phyloP scores from a whole-genome alignment of 1,140 invertebrate genomes.

The Pogonus chalceus region DNA sequence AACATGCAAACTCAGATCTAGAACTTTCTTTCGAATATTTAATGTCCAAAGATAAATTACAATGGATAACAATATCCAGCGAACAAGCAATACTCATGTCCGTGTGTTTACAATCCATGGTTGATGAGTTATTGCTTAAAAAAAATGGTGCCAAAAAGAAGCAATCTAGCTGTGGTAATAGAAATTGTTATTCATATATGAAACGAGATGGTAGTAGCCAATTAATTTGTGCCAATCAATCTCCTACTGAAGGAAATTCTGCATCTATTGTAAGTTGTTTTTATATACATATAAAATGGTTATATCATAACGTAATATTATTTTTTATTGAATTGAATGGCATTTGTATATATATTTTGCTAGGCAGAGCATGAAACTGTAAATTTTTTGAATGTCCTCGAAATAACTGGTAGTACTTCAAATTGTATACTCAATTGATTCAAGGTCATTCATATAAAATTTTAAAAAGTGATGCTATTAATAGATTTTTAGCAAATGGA shows the following conservation, averaged over 20 bases:
- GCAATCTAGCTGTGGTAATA: slow-evolving; percentile 24
- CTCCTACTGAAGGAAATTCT: background rate
- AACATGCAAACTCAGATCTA: slow-evolving; percentile 34
- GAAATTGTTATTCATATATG: slow-evolving; percentile 38
- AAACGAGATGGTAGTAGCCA: slow-evolving; percentile 44
- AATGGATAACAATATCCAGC: slow-evolving; percentile 86
- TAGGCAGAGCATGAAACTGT: too few relatives aligned
- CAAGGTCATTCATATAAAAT: too few relatives aligned
- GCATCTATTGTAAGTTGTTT: slow-evolving; percentile 4
- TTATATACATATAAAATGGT: background rate
- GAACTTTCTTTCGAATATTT: slow-evolving; percentile 95
- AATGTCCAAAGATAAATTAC: slow-evolving; percentile 79
- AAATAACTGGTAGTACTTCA: too few relatives aligned
- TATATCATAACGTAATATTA: background rate
- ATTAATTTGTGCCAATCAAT: slow-evolving; percentile 26
- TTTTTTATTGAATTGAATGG: background rate
- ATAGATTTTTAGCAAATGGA: too few relatives aligned
- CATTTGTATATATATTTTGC: too few relatives aligned
- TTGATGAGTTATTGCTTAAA: slow-evolving; percentile 84
- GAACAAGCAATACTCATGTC: slow-evolving; percentile 91
- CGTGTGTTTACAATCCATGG: slow-evolving; percentile 87
- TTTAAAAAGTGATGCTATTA: too few relatives aligned
- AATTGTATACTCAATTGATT: too few relatives aligned
- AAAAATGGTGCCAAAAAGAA: slow-evolving; percentile 47
- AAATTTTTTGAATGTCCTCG: too few relatives aligned